Percentiles rank a stretch among this genome's conserved stretches.
These are phyloP conservation scores for Bombylius discolor DNA, from an alignment of 2,888 invertebrate genomes.

Conservation along the genomic window DNA sequence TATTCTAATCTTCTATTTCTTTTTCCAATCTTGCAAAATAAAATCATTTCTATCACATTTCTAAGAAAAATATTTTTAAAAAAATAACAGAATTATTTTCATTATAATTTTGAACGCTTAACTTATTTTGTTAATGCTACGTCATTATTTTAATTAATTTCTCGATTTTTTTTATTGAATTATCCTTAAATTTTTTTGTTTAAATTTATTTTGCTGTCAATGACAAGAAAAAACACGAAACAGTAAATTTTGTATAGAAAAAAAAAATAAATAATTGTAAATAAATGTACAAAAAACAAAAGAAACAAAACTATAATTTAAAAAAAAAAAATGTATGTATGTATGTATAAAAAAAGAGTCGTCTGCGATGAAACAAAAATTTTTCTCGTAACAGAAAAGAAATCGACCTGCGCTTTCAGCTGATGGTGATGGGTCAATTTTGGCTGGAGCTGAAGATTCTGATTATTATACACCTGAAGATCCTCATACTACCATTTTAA, in stretches of 20 bases:
- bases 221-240: too few relatives aligned
- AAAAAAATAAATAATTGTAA: neutral
- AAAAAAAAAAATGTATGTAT: neutral
- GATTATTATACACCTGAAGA: slow-evolving; percentile 72
- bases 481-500: slow-evolving; percentile 52
- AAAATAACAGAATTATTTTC: too few relatives aligned
- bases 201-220: too few relatives aligned
- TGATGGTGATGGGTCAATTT: slow-evolving; percentile 21
- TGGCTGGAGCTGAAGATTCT: slow-evolving; percentile 49
- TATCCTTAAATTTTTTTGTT: too few relatives aligned
- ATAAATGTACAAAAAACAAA: neutral
- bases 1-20: neutral
- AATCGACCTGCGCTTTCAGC: slow-evolving; percentile 20
- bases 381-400: slow-evolving; percentile 15
- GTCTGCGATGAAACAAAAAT: slow-evolving; percentile 3
- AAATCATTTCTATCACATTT: too few relatives aligned
- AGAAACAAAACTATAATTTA: neutral
- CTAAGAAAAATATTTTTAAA: too few relatives aligned
- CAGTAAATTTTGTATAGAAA: slow-evolving; percentile 1
- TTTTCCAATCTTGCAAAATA: neutral
- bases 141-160: too few relatives aligned
- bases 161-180: too few relatives aligned
- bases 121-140: too few relatives aligned
- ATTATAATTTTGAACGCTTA: too few relatives aligned
- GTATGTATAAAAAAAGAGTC: neutral